Conservation (phyloP, 2,113 vertebrate genomes). For the Larimichthys crocea region DNA sequence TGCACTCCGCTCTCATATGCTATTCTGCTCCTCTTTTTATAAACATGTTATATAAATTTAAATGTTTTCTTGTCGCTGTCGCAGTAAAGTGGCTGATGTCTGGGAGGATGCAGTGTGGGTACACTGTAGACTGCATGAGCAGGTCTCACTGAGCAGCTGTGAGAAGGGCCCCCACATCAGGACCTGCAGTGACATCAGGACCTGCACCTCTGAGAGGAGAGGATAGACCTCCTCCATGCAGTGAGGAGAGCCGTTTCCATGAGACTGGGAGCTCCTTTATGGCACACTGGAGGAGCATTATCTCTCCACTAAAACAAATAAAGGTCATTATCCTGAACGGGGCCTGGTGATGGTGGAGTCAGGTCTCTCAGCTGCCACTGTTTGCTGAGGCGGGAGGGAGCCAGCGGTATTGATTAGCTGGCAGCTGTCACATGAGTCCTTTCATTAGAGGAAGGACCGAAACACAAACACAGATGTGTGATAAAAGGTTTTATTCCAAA, state of each 20-base stretch:
- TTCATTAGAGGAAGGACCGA: constrained; percentile 13
- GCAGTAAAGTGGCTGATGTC: not conserved
- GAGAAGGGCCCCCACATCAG: constrained; percentile 12
- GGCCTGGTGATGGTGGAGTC: constrained; percentile 24
- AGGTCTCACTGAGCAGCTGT: constrained; percentile 7
- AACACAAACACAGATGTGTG: not conserved
- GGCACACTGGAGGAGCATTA: constrained; percentile 32
- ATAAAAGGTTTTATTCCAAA: not conserved
- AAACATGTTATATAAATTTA: not conserved
- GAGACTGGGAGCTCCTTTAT: constrained; percentile 30
- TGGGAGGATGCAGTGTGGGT: not conserved
- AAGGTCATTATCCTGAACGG: not conserved
- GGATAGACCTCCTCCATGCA: not conserved
- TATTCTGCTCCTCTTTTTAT: not conserved
- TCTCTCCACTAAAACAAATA: constrained; percentile 53
- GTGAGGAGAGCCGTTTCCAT: not conserved
- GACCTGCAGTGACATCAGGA: constrained; percentile 12
- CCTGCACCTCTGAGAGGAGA: not conserved
- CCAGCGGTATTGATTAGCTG: constrained; percentile 55
- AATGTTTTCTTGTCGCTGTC: not conserved
- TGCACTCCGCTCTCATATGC: not conserved
- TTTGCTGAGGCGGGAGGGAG: constrained; percentile 33
- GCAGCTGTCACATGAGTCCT: constrained; percentile 66
- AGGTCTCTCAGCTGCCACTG: constrained; percentile 36
- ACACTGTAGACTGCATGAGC: not conserved